Percentiles rank a stretch among this genome's conserved stretches.
phyloP scores from a whole-genome alignment of 2,888 invertebrate genomes.

The Amphipyra tragopoginis region DNA sequence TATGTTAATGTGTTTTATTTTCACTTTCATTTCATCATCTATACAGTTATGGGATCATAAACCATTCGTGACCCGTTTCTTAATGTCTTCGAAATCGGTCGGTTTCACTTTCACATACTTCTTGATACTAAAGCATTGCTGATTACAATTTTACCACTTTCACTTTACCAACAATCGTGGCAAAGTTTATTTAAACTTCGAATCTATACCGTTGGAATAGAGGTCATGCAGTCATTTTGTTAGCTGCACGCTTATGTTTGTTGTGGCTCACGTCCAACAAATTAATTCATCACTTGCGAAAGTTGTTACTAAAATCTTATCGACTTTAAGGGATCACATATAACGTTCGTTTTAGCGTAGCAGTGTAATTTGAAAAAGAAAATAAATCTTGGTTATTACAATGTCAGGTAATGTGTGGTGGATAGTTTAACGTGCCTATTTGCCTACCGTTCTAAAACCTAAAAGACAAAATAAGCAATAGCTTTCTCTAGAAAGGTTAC shows the following conservation, averaged over 20 bases:
- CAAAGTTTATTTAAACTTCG: conserved; percentile 2
- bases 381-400: conserved; percentile 7
- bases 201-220: neutral
- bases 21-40: conserved; percentile 61
- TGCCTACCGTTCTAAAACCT: conserved; percentile 24
- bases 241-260: conserved; percentile 9
- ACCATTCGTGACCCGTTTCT: conserved; percentile 60
- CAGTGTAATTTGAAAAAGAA: neutral
- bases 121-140: conserved; percentile 35
- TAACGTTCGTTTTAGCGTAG: conserved; percentile 25
- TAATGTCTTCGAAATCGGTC: conserved; percentile 59
- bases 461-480: conserved; percentile 20
- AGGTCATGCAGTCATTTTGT: neutral
- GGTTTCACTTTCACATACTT: conserved; percentile 63
- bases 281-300: conserved; percentile 36
- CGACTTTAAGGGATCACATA: neutral
- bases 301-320: neutral
- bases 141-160: conserved; percentile 32
- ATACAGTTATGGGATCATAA: conserved; percentile 54
- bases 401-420: conserved; percentile 11
- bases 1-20: conserved; percentile 54
- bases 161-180: neutral
- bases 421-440: conserved; percentile 17
- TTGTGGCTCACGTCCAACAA: conserved; percentile 13
- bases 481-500: conserved; percentile 43